Evolutionary conservation across 2,113 vertebrate genomes (phyloP).

Genomic region (Platysternon megacephalum): DNA sequence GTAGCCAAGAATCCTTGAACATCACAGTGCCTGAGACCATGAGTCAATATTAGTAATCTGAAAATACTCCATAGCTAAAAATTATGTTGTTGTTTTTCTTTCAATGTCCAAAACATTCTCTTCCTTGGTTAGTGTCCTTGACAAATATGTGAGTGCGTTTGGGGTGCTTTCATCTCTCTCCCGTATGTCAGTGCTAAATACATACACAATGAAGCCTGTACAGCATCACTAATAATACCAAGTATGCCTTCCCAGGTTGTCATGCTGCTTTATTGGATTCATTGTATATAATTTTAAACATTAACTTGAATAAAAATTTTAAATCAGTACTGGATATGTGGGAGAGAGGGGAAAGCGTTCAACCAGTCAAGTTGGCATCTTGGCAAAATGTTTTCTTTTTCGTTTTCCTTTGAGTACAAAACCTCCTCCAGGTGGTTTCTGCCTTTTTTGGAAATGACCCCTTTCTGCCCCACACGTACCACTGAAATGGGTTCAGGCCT

Average conservation of each 20-base stretch:
- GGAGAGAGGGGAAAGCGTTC: neutral
- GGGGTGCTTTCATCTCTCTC: neutral
- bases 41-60: neutral
- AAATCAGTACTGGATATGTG: neutral
- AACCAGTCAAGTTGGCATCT: neutral
- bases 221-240: neutral
- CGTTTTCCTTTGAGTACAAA: neutral
- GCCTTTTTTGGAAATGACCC: neutral
- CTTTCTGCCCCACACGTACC: neutral
- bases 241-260: neutral
- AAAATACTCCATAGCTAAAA: neutral
- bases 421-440: neutral
- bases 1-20: rapidly evolving
- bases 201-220: neutral
- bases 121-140: neutral
- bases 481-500: neutral
- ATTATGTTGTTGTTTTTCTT: neutral
- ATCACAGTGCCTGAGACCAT: neutral
- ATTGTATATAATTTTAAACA: no score
- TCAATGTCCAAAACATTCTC: neutral
- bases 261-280: neutral
- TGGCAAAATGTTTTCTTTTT: neutral
- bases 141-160: neutral
- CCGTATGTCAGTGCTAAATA: neutral
- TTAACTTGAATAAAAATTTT: no score